phyloP scores from a whole-genome alignment of 1,140 invertebrate genomes.

The Drosophila mauritiana region DNA sequence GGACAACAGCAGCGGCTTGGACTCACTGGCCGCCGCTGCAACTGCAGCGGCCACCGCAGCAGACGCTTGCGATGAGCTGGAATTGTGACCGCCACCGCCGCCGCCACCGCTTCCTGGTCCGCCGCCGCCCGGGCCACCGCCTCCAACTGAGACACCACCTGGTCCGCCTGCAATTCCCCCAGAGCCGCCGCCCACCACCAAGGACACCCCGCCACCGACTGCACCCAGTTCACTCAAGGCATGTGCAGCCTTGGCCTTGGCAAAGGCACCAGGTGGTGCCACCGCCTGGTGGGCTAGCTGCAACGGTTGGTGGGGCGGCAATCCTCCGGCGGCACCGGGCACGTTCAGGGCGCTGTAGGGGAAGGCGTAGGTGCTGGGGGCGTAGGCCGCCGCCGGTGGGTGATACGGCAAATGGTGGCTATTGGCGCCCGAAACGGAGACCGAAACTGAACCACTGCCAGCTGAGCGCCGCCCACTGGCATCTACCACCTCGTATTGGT shows the following conservation, averaged over 20 bases:
- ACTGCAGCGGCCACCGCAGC: slow-evolving; percentile 51
- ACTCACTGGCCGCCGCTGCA: slow-evolving; percentile 86
- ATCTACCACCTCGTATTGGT: slow-evolving; percentile 72
- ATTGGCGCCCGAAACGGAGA: slow-evolving; percentile 59
- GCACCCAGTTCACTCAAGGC: slow-evolving; percentile 49
- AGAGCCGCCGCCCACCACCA: slow-evolving; percentile 40
- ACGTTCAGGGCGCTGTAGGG: slow-evolving; percentile 88
- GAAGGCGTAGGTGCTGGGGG: slow-evolving; percentile 86
- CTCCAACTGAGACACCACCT: slow-evolving; percentile 11
- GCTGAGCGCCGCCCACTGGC: slow-evolving; percentile 64
- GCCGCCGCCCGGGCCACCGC: neutral
- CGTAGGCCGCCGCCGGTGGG: slow-evolving; percentile 66
- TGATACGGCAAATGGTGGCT: slow-evolving; percentile 67
- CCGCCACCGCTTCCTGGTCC: slow-evolving; percentile 15
- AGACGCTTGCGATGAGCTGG: slow-evolving; percentile 62
- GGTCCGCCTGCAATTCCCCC: slow-evolving; percentile 70
- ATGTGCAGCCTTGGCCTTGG: slow-evolving; percentile 66
- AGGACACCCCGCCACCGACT: slow-evolving; percentile 39
- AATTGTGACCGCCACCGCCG: slow-evolving; percentile 52
- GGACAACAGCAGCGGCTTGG: slow-evolving; percentile 91
- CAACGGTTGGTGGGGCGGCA: slow-evolving; percentile 56
- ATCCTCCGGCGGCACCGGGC: slow-evolving; percentile 68
- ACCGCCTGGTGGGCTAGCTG: slow-evolving; percentile 56
- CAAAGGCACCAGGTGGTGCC: slow-evolving; percentile 57
- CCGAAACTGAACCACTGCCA: slow-evolving; percentile 40